phyloP scores from a whole-genome alignment of 1,140 invertebrate species.

The Penaeus indicus region DNA sequence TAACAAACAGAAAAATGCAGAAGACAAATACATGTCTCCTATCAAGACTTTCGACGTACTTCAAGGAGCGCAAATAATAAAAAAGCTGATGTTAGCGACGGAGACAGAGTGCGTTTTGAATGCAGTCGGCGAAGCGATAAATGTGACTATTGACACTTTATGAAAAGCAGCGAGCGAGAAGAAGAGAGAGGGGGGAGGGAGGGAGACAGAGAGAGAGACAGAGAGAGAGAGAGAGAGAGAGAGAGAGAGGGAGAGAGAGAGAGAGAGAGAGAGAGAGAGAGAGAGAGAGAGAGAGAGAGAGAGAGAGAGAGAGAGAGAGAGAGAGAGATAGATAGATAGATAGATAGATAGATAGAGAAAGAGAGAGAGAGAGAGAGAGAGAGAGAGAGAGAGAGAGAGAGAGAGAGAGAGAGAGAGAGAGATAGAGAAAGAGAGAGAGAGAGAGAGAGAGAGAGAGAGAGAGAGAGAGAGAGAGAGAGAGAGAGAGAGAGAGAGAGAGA shows the following conservation, averaged over 20 bases:
- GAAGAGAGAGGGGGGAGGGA: neutral
- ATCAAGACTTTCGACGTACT: too few relatives aligned
- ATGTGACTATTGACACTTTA: neutral
- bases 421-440: too few relatives aligned
- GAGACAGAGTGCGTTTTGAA: neutral
- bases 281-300: conserved; percentile 1
- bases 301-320: too few relatives aligned
- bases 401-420: neutral
- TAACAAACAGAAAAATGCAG: too few relatives aligned
- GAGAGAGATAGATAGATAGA: too few relatives aligned
- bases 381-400: neutral
- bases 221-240: neutral
- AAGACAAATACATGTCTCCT: too few relatives aligned
- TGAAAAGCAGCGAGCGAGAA: conserved; percentile 12
- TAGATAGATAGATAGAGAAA: neutral
- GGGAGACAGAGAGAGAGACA: neutral
- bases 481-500: neutral
- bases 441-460: too few relatives aligned
- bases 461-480: too few relatives aligned
- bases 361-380: neutral
- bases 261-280: conserved; percentile 1
- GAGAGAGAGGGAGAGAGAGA: too few relatives aligned
- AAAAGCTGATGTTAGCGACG: too few relatives aligned
- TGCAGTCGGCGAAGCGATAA: neutral
- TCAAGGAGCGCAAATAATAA: too few relatives aligned